Base-by-base conservation (phyloP, 2,888 invertebrate genomes). In the Selenia dentaria region DNA sequence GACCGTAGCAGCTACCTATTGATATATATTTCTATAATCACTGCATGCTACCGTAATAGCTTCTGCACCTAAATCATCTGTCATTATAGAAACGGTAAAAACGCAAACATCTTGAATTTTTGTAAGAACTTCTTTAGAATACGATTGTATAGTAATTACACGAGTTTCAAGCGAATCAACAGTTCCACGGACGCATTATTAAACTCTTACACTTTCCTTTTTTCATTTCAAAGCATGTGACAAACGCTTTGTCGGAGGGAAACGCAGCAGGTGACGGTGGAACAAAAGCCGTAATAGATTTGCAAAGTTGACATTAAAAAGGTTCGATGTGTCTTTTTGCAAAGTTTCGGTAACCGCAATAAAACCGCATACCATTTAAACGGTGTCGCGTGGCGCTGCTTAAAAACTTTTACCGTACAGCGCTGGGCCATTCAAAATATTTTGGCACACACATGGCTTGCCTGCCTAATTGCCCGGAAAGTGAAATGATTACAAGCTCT, bases 291-390 rank as follows among this genome's bases (percentile, higher is more conserved):
- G 69, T 70, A 75, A 83, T 79, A 82, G 79, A 81, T 79, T 71
- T 70, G 63, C 62, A 67, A 64, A 66, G 67, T 73, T 77, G 76
- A 79, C 79, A 75, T 70, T 68, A 74, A 73, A 78, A 66, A 46
- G 26, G 34, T 34, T 32, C 12, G 62, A 39, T 61, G 70, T 59
- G 67, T 74, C 61, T 77, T 72, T 74, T 74, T 67, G 68, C 69
- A 60, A 74, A 74, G 63, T 79, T 86, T 84, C 62, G 75, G 76
- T 68, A 79, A 88, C 85, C 86, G 67, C 85, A 82, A 79, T 74
- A 74, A 78, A 87, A 84, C 87, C 85, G 72, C 86, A 82, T 64
- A 57, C 64, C 59, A 65, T 68, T 79, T 76, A 71, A 79, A 70
- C 73, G 69, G 69, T 79, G 83, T 79, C 85, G 74, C 81, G 74